phyloP scores from a whole-genome alignment of 2,113 vertebrate genomes.

The Ramphastos sulfuratus region DNA sequence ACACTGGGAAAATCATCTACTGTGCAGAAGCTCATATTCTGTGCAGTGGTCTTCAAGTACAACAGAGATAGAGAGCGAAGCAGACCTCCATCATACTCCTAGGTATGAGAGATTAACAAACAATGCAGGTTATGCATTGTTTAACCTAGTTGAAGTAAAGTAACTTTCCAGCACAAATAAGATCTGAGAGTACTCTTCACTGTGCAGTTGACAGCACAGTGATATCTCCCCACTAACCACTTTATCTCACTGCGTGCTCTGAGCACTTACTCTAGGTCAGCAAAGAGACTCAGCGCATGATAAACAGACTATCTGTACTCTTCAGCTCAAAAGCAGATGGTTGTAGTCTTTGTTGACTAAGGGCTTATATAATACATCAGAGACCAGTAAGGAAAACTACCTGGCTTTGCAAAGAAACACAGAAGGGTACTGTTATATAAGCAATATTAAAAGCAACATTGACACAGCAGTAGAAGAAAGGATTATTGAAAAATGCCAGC shows the following conservation, averaged over 20 bases:
- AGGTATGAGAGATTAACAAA: neutral
- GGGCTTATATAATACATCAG: neutral
- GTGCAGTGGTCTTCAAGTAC: rapidly evolving
- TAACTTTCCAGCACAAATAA: neutral
- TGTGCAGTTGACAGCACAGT: neutral
- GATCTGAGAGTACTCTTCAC: rapidly evolving
- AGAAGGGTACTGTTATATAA: neutral
- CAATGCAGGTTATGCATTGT: neutral
- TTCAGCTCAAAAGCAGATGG: neutral
- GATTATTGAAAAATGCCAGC: neutral
- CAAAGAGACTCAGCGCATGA: neutral
- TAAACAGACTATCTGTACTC: neutral
- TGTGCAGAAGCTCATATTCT: neutral
- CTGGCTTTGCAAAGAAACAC: neutral
- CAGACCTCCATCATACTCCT: neutral
- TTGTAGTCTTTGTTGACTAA: neutral
- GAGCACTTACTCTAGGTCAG: neutral
- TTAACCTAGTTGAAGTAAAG: neutral
- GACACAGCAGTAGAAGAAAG: neutral
- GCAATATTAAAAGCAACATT: neutral
- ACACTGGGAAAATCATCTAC: neutral
- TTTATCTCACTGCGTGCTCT: neutral
- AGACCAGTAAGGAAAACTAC: neutral
- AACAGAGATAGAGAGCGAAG: neutral
- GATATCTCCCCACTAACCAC: neutral